These are phyloP conservation scores for Corythornis cristatus DNA, from an alignment of 2,113 vertebrate genomes.

Conservation along the genomic window DNA sequence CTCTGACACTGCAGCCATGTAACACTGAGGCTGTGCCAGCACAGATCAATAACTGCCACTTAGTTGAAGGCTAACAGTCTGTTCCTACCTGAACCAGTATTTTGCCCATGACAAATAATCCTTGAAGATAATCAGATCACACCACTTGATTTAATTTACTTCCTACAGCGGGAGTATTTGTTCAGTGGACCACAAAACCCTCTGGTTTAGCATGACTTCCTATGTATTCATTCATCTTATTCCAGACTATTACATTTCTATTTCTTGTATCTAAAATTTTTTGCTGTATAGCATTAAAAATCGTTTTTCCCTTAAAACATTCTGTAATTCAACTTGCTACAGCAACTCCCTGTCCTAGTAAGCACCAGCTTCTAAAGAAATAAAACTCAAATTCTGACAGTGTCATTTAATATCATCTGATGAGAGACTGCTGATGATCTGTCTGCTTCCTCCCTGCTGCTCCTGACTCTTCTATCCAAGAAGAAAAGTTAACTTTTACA, in stretches of 20 bases:
- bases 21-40: conserved; percentile 22
- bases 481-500: background rate
- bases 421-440: background rate
- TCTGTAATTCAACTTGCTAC: background rate
- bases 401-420: background rate
- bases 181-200: background rate
- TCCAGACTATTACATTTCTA: background rate
- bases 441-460: background rate
- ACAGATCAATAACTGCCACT: conserved; percentile 45
- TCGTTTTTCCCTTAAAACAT: background rate
- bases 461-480: background rate
- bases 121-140: conserved; percentile 54
- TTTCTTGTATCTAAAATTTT: background rate
- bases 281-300: background rate
- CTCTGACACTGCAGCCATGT: background rate
- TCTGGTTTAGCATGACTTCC: conserved; percentile 10
- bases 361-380: background rate
- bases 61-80: conserved; percentile 30
- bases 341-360: background rate
- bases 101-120: conserved; percentile 42
- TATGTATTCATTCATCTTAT: background rate
- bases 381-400: background rate
- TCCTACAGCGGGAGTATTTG: conserved; percentile 13
- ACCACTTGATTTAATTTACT: conserved; percentile 41
- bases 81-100: conserved; percentile 46